These are phyloP conservation scores for Ivindomyrus marchei DNA, from an alignment of 2,113 vertebrate genomes.

Conservation along the genomic window DNA sequence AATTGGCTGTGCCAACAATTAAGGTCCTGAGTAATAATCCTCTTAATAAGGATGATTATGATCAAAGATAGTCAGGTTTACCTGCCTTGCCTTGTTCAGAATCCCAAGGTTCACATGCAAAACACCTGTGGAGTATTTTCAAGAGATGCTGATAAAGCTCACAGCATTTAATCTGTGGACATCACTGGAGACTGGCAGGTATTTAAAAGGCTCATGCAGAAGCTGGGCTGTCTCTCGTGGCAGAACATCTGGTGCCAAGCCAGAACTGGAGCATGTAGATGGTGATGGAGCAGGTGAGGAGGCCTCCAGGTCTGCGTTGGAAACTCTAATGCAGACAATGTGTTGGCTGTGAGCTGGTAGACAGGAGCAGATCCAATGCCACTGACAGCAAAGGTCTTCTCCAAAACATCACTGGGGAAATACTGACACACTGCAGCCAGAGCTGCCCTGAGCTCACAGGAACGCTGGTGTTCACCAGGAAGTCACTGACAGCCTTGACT, in stretches of 20 bases:
- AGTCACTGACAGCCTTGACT: background rate
- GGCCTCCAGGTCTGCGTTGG: background rate
- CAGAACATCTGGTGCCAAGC: background rate
- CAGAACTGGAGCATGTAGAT: background rate
- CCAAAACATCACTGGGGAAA: background rate
- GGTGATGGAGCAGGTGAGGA: background rate
- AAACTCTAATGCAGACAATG: background rate
- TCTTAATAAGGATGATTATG: background rate
- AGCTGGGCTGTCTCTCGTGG: background rate
- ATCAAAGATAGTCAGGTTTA: background rate
- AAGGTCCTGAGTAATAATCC: background rate
- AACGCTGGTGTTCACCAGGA: background rate
- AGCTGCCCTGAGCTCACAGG: background rate
- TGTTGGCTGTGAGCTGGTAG: background rate
- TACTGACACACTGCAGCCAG: background rate
- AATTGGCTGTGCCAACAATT: background rate
- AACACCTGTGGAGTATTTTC: background rate
- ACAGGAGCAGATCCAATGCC: background rate
- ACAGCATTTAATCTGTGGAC: background rate
- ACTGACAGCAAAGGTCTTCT: background rate
- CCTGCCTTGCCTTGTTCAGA: background rate
- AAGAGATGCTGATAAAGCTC: background rate
- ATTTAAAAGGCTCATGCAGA: background rate
- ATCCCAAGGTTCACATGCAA: background rate
- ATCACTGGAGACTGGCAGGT: background rate